phyloP scores from a whole-genome alignment of 2,797 vertebrate genomes.

The Notamacropus eugenii region DNA sequence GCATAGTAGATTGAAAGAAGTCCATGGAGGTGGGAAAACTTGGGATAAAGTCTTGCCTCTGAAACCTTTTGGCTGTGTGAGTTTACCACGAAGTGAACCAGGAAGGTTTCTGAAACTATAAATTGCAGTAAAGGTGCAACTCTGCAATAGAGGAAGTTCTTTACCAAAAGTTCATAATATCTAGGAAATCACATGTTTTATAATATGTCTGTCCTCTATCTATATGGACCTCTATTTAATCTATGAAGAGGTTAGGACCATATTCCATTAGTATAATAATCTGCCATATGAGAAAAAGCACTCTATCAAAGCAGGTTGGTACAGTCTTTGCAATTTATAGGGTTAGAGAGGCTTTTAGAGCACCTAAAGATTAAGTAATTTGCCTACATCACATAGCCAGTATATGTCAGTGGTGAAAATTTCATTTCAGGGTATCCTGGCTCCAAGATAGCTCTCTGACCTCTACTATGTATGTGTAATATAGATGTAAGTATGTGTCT shows the following conservation, averaged over 20 bases:
- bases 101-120: neutral
- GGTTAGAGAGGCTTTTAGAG: neutral
- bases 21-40: neutral
- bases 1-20: neutral
- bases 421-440: neutral
- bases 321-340: neutral
- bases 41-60: neutral
- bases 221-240: neutral
- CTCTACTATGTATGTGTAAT: neutral
- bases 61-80: neutral
- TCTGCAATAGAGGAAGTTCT: neutral
- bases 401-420: neutral
- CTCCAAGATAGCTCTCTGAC: neutral
- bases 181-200: neutral
- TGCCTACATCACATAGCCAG: neutral
- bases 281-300: neutral
- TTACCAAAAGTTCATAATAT: neutral
- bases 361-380: neutral
- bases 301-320: neutral
- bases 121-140: neutral
- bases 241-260: neutral
- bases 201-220: neutral
- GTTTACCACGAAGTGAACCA: neutral
- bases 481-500: neutral
- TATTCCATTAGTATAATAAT: neutral